Conservation (phyloP, 1,140 invertebrate genomes). For the Drosophila nebulosa region DNA sequence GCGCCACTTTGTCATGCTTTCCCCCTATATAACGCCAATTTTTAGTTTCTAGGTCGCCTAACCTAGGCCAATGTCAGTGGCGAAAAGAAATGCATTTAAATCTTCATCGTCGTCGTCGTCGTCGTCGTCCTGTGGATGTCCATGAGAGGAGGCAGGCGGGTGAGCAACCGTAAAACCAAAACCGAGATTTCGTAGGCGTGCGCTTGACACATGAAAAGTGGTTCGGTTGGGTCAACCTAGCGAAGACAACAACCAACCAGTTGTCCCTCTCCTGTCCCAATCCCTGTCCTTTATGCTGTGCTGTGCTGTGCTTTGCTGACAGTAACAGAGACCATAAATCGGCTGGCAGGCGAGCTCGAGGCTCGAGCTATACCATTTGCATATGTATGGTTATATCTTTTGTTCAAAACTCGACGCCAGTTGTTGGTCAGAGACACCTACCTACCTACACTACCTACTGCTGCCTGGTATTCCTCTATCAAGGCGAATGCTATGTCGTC, state of each 20-base stretch:
- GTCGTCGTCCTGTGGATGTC: too few relatives aligned
- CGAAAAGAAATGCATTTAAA: conserved; percentile 45
- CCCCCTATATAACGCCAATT: not conserved
- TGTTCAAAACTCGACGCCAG: not conserved
- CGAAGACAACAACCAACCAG: conserved; percentile 16
- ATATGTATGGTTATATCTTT: conserved; percentile 7
- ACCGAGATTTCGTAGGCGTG: conserved; percentile 50
- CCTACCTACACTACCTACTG: not conserved
- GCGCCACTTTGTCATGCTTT: too few relatives aligned
- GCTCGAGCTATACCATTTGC: conserved; percentile 8
- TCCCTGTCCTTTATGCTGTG: too few relatives aligned
- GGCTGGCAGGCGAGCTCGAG: not conserved
- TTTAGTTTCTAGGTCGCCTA: not conserved
- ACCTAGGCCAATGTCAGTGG: conserved; percentile 44
- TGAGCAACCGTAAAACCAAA: not conserved
- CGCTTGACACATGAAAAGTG: conserved; percentile 40
- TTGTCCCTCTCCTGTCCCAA: too few relatives aligned
- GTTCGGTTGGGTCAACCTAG: not conserved
- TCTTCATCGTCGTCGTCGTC: too few relatives aligned
- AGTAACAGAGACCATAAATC: not conserved
- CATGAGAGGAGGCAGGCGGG: too few relatives aligned
- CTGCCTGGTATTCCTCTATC: not conserved
- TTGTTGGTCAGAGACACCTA: not conserved
- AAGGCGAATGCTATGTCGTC: not conserved
- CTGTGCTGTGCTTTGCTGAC: not conserved